A percentile compares a stretch with the other conserved stretches of the same genome.
phyloP scores from a whole-genome alignment of 2,797 vertebrate species.

The Alexandromys oeconomus region DNA sequence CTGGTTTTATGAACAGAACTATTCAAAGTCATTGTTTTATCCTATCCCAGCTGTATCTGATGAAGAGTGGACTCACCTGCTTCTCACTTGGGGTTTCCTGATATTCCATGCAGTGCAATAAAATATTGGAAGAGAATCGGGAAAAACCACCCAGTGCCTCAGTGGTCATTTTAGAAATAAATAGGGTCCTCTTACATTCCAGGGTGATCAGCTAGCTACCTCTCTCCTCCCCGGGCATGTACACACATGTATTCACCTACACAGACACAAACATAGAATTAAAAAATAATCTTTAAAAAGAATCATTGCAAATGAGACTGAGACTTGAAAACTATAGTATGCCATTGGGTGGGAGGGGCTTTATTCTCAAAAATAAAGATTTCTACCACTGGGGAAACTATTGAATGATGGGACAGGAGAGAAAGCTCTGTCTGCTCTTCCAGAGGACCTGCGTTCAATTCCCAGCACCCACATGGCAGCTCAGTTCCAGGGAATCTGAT shows the following conservation, averaged over 20 bases:
- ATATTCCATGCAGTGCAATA: neutral
- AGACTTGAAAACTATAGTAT: slow-evolving; percentile 64
- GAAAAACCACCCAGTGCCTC: slow-evolving; percentile 6
- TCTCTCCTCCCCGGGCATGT: too few relatives aligned
- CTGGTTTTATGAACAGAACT: slow-evolving; percentile 9
- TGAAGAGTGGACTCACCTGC: neutral
- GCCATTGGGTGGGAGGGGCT: neutral
- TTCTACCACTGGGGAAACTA: slow-evolving; percentile 10
- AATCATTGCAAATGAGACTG: slow-evolving; percentile 13
- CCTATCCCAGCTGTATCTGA: neutral
- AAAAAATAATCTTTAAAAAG: neutral
- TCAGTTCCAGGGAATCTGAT: neutral
- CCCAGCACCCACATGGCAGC: neutral
- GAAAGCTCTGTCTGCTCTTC: neutral
- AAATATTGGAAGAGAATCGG: slow-evolving; percentile 1
- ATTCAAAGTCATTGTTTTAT: neutral
- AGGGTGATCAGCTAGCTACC: neutral
- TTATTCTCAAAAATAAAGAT: slow-evolving; percentile 54
- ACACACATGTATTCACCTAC: accelerated
- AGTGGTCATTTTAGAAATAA: neutral
- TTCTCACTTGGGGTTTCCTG: neutral
- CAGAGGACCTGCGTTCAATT: neutral
- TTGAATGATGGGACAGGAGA: neutral
- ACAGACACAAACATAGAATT: neutral
- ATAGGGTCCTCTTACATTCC: neutral